Evolutionary conservation across 2,888 invertebrate genomes (phyloP).

Genomic region (Thumatha senex): DNA sequence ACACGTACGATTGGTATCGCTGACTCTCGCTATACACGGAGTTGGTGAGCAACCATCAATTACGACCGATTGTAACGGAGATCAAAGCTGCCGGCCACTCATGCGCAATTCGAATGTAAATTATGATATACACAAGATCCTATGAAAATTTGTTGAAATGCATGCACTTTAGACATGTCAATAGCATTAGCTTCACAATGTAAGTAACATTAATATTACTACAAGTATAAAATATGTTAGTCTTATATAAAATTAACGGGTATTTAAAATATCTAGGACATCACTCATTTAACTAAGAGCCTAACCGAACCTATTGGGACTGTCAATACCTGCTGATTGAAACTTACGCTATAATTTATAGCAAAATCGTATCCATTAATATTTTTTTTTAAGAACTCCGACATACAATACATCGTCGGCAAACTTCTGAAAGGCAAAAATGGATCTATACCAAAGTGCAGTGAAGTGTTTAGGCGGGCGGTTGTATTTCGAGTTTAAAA

Average conservation of each 20-base stretch:
- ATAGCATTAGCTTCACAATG: conserved; percentile 6
- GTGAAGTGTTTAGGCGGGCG: too few species aligned
- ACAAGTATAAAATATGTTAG: not conserved
- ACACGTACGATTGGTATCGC: conserved; percentile 55
- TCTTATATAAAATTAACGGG: not conserved
- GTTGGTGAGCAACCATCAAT: conserved; percentile 71
- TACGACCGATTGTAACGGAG: conserved; percentile 76
- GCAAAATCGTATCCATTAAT: too few species aligned
- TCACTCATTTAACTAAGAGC: too few species aligned
- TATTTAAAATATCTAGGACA: too few species aligned
- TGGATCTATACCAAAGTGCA: too few species aligned
- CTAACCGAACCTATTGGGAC: too few species aligned
- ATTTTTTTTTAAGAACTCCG: too few species aligned
- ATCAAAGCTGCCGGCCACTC: conserved; percentile 71
- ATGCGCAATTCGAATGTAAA: conserved; percentile 67
- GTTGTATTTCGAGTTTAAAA: too few species aligned
- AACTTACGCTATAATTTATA: too few species aligned
- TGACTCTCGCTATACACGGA: conserved; percentile 50
- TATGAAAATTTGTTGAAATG: conserved; percentile 40
- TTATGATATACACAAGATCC: conserved; percentile 57
- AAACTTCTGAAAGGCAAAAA: too few species aligned
- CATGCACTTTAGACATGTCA: conserved; percentile 18
- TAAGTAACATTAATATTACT: not conserved
- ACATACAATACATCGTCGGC: too few species aligned
- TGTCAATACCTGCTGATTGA: too few species aligned